Percentiles rank a stretch among this genome's conserved stretches.
Conservation (phyloP, 2,113 vertebrate species). For the Mesembrinibis cayennensis region DNA sequence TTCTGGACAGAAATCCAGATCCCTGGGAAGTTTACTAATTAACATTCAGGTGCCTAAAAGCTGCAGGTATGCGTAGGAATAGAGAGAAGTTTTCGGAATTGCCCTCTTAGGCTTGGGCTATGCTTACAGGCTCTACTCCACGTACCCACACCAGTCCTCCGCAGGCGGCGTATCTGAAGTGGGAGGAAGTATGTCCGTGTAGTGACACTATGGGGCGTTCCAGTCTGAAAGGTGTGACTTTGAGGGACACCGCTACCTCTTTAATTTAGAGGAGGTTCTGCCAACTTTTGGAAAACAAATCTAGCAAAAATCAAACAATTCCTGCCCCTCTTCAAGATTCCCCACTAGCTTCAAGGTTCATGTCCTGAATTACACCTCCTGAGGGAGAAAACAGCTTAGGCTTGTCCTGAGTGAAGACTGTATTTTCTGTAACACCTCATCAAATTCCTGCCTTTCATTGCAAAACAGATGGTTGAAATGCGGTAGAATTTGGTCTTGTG, state of each 20-base stretch:
- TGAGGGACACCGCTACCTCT: neutral
- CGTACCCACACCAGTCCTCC: neutral
- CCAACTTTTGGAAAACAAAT: neutral
- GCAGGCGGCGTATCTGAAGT: neutral
- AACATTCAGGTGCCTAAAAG: neutral
- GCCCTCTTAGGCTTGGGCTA: neutral
- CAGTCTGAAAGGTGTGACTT: neutral
- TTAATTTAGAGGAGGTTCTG: neutral
- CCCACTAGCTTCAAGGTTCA: neutral
- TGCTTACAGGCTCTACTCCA: neutral
- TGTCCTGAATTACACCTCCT: neutral
- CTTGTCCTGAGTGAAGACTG: neutral
- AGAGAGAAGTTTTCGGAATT: neutral
- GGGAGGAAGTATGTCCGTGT: too few relatives aligned
- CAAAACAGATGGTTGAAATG: slow-evolving; percentile 16
- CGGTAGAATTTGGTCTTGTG: slow-evolving; percentile 20
- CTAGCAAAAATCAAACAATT: neutral
- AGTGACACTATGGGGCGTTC: neutral
- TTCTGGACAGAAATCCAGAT: neutral
- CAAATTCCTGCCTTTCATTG: slow-evolving; percentile 1
- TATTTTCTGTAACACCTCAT: slow-evolving; percentile 6
- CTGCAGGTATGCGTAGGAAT: neutral
- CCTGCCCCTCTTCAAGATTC: neutral
- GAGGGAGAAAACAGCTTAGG: neutral
- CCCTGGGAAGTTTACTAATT: neutral